A percentile compares a stretch with the other conserved stretches of the same genome.
Evolutionary conservation across 2,888 invertebrate species (phyloP).

Genomic region (Spodoptera picta): DNA sequence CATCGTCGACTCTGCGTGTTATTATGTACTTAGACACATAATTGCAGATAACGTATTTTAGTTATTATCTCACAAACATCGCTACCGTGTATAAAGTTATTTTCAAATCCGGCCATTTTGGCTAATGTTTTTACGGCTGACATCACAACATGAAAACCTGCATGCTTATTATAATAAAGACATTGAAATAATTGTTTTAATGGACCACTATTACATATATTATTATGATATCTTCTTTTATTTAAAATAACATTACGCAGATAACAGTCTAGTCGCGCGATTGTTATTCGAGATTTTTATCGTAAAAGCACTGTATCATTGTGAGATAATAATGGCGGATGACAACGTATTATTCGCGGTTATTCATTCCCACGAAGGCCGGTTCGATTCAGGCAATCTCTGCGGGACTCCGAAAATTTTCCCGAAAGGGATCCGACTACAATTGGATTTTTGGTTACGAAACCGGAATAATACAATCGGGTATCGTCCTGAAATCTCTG

Average conservation of each 20-base stretch:
- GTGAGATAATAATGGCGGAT: conserved; percentile 87
- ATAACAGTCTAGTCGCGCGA: conserved; percentile 69
- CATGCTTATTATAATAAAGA: conserved; percentile 75
- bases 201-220: conserved; percentile 73
- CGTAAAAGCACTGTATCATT: conserved; percentile 87
- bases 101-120: conserved; percentile 72
- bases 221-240: conserved; percentile 80
- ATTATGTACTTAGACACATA: conserved; percentile 45
- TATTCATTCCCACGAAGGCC: conserved; percentile 80
- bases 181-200: conserved; percentile 82
- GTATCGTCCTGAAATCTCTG: conserved; percentile 87
- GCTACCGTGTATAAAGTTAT: conserved; percentile 69
- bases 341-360: conserved; percentile 87
- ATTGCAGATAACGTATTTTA: conserved; percentile 51
- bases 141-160: conserved; percentile 67
- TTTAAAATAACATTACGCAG: conserved; percentile 75
- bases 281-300: conserved; percentile 86
- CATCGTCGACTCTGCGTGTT: conserved; percentile 13
- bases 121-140: conserved; percentile 73
- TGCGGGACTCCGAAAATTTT: conserved; percentile 81
- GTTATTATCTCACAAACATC: conserved; percentile 56
- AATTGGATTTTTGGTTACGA: conserved; percentile 88
- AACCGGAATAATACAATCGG: conserved; percentile 88
- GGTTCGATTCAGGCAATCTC: conserved; percentile 85
- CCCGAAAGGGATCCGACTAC: conserved; percentile 83